Conservation (phyloP, 35 echinoderm and acorn worm species). For the Lytechinus pictus region DNA sequence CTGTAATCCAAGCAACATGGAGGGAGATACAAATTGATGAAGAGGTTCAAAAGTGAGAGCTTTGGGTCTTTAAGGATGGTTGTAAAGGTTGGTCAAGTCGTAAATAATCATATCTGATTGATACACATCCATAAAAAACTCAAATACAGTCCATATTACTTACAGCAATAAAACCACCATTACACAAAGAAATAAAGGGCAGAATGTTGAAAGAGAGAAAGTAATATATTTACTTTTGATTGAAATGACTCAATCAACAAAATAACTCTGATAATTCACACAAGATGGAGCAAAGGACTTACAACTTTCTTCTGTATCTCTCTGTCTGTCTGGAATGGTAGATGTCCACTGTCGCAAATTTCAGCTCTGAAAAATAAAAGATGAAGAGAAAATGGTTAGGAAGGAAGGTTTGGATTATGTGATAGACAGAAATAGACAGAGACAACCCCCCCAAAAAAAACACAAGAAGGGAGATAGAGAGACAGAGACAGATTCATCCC, state of each 20-base stretch:
- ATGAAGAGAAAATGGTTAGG: neutral
- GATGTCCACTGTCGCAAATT: constrained; percentile 89
- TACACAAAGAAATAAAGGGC: too few species aligned
- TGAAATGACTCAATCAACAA: neutral
- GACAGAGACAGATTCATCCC: neutral
- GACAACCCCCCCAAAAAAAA: neutral
- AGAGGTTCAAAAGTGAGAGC: too few species aligned
- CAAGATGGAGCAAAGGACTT: constrained; percentile 43
- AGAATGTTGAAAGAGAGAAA: too few species aligned
- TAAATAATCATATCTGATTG: too few species aligned
- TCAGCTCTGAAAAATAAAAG: constrained; percentile 63
- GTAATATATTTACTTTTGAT: neutral
- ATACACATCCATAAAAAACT: too few species aligned
- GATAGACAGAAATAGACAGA: neutral
- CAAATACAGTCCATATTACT: too few species aligned
- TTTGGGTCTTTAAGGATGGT: too few species aligned
- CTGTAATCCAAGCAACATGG: too few species aligned
- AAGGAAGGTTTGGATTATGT: neutral
- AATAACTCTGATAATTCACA: neutral
- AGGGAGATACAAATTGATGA: too few species aligned
- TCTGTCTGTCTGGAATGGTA: constrained; percentile 79
- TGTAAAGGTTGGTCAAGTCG: too few species aligned
- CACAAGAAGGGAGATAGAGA: neutral
- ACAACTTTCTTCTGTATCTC: constrained; percentile 88
- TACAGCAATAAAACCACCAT: too few species aligned